Percentiles rank a stretch among this genome's conserved stretches.
These are phyloP conservation scores for Sebastes trivittatus DNA, from an alignment of 2,797 vertebrate species.

Conservation along the genomic window DNA sequence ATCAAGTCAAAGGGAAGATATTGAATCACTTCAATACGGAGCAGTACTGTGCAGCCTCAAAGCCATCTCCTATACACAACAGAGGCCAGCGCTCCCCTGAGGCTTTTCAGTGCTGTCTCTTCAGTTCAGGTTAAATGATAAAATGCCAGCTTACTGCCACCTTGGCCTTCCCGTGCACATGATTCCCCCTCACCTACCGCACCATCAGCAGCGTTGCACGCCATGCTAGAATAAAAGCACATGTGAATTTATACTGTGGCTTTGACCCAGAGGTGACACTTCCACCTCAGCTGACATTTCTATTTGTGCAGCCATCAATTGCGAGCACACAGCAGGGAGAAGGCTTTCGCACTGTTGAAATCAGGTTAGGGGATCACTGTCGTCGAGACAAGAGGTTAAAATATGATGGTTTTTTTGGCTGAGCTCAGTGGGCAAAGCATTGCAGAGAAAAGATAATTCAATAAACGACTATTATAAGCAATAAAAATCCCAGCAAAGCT, in stretches of 20 bases:
- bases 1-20: slow-evolving; percentile 16
- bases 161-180: slow-evolving; percentile 25
- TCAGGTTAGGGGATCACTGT: neutral
- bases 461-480: neutral
- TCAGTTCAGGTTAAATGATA: slow-evolving; percentile 40
- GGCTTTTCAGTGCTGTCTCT: slow-evolving; percentile 22
- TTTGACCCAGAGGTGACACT: slow-evolving; percentile 39
- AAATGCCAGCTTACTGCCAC: neutral
- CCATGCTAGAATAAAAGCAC: neutral
- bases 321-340: neutral
- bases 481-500: neutral
- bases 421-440: neutral
- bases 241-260: slow-evolving; percentile 5
- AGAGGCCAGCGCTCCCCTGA: slow-evolving; percentile 10
- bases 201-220: neutral
- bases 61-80: slow-evolving; percentile 3
- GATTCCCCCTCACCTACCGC: slow-evolving; percentile 20
- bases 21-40: slow-evolving; percentile 1
- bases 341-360: neutral
- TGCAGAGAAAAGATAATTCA: neutral
- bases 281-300: slow-evolving; percentile 38
- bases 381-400: neutral
- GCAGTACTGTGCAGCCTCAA: slow-evolving; percentile 1
- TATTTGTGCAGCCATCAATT: slow-evolving; percentile 13
- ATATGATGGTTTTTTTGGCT: neutral